Evolutionary conservation across 2,113 vertebrate genomes (phyloP).

Genomic region (Cisticola juncidis): DNA sequence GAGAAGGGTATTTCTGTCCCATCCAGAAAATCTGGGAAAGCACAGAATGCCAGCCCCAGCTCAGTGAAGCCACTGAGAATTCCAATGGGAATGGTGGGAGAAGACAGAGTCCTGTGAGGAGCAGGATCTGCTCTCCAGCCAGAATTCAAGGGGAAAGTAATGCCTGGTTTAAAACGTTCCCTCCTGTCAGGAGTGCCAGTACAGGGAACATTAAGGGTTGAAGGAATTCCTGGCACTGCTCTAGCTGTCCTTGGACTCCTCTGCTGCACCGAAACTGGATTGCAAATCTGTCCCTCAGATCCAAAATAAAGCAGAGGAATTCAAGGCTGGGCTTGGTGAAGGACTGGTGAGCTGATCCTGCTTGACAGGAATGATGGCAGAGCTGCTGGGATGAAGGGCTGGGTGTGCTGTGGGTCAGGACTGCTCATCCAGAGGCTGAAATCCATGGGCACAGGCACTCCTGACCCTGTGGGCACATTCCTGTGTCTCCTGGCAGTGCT

Average conservation of each 20-base stretch:
- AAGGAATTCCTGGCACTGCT: neutral
- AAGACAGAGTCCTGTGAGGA: neutral
- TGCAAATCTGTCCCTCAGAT: neutral
- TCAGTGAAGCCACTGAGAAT: neutral
- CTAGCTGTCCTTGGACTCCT: neutral
- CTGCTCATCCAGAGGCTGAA: neutral
- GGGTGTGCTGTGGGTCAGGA: neutral
- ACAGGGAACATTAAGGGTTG: neutral
- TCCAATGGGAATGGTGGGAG: neutral
- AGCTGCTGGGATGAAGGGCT: neutral
- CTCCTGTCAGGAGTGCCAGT: neutral
- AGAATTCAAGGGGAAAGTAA: neutral
- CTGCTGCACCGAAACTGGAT: neutral
- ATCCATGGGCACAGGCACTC: neutral
- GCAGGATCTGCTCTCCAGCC: neutral
- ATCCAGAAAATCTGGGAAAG: neutral
- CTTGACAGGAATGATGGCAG: neutral
- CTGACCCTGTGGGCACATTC: neutral
- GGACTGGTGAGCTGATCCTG: neutral
- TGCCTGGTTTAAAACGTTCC: neutral
- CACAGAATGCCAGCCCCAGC: neutral
- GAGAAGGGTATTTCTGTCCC: neutral
- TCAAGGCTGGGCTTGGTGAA: neutral
- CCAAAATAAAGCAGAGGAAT: neutral
- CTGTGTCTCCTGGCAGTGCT: neutral